These are phyloP conservation scores for Eugnorisma glareosa DNA, from an alignment of 2,888 invertebrate species.

Conservation along the genomic window DNA sequence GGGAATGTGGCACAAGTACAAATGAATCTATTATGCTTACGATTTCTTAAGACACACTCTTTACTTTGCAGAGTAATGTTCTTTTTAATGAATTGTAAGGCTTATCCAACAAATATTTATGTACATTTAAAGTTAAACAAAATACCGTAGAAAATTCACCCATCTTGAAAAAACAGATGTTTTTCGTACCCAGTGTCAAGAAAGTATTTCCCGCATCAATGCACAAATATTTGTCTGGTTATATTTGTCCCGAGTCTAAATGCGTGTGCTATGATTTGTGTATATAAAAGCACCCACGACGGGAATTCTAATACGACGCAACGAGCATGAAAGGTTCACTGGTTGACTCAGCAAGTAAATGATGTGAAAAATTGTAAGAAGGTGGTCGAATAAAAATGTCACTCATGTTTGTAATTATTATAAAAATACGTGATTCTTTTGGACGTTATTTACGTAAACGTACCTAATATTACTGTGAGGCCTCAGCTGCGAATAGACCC, in stretches of 20 bases:
- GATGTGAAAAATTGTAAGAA: conserved; percentile 18
- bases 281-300: conserved; percentile 1
- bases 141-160: background rate
- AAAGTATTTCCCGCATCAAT: background rate
- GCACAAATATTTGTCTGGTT: conserved; percentile 4
- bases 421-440: conserved; percentile 4
- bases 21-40: conserved; percentile 33
- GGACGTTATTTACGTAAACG: conserved; percentile 15
- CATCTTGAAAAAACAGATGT: background rate
- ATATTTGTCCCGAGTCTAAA: conserved; percentile 8
- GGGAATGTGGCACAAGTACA: conserved; percentile 26
- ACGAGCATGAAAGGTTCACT: conserved; percentile 28
- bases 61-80: conserved; percentile 4
- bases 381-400: conserved; percentile 10
- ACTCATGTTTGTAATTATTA: background rate
- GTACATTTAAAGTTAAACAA: background rate
- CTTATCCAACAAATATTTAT: background rate
- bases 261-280: conserved; percentile 5
- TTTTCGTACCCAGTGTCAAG: background rate
- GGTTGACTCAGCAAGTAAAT: conserved; percentile 23
- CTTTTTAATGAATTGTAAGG: background rate
- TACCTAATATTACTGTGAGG: conserved; percentile 6
- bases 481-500: conserved; percentile 41
- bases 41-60: conserved; percentile 13
- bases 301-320: conserved; percentile 8